These are phyloP conservation scores for Petromus typicus DNA, from an alignment of 2,113 vertebrate species.

Conservation along the genomic window DNA sequence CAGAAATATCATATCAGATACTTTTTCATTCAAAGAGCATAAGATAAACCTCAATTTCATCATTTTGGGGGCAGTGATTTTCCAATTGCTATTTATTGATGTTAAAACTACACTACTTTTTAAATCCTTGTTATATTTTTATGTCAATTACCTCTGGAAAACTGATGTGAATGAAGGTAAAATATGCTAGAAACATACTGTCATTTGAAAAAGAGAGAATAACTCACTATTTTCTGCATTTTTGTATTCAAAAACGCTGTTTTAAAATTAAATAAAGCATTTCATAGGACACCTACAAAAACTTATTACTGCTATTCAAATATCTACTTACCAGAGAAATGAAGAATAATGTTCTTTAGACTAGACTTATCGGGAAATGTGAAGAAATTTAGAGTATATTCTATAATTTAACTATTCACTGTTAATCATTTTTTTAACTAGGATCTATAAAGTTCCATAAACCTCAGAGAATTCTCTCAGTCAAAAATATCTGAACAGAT, in stretches of 20 bases:
- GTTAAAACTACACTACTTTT: not conserved
- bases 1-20: not conserved
- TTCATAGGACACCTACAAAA: not conserved
- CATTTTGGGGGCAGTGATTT: not conserved
- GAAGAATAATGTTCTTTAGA: not conserved
- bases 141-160: not conserved
- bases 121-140: not conserved
- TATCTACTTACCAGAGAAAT: not conserved
- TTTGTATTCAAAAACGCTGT: not conserved
- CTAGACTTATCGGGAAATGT: not conserved
- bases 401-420: not conserved
- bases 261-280: not conserved
- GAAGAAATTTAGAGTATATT: not conserved
- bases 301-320: not conserved
- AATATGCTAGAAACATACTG: not conserved
- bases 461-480: not conserved
- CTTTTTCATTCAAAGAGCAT: not conserved
- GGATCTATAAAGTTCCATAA: not conserved
- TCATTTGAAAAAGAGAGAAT: not conserved
- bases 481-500: not conserved
- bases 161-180: not conserved
- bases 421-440: not conserved
- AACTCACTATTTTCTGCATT: not conserved
- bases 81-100: not conserved
- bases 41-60: not conserved